Evolutionary conservation across 2,888 invertebrate species (phyloP).

Genomic region (Abrostola triplasia): DNA sequence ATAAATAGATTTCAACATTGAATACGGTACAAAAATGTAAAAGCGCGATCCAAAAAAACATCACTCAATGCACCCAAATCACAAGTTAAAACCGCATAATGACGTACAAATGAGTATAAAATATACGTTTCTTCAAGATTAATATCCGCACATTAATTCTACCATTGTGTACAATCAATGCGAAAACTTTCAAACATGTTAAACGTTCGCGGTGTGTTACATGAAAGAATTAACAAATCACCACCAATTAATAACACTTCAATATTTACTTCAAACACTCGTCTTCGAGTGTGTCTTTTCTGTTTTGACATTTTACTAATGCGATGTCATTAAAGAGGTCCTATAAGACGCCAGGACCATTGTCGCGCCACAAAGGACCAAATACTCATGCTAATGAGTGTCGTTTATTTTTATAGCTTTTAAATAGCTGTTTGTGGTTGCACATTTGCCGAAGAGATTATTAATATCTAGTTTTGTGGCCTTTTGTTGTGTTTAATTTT

Average conservation of each 20-base stretch:
- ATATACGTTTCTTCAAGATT: constrained; percentile 53
- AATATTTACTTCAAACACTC: constrained; percentile 64
- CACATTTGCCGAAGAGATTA: constrained; percentile 80
- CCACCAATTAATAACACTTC: constrained; percentile 80
- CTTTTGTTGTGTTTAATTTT: constrained; percentile 47
- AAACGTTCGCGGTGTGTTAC: constrained; percentile 73
- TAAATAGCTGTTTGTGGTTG: constrained; percentile 81
- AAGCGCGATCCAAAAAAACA: constrained; percentile 16
- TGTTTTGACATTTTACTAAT: constrained; percentile 88
- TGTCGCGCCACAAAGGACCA: constrained; percentile 74
- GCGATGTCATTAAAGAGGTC: constrained; percentile 80
- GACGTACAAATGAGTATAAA: constrained; percentile 49
- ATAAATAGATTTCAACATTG: constrained; percentile 16
- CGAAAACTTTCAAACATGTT: constrained; percentile 73
- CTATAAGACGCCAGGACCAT: constrained; percentile 73
- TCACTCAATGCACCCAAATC: constrained; percentile 40
- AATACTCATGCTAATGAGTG: constrained; percentile 81
- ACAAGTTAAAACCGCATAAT: constrained; percentile 42
- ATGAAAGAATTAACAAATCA: constrained; percentile 84
- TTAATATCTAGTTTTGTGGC: constrained; percentile 57
- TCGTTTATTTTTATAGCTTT: constrained; percentile 85
- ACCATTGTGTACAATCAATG: constrained; percentile 73
- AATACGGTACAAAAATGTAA: constrained; percentile 7
- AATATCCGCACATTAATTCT: constrained; percentile 63
- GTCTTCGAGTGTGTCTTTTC: constrained; percentile 79